These are phyloP conservation scores for Homarus gammarus DNA, from an alignment of 2,888 invertebrate species.

Conservation along the genomic window DNA sequence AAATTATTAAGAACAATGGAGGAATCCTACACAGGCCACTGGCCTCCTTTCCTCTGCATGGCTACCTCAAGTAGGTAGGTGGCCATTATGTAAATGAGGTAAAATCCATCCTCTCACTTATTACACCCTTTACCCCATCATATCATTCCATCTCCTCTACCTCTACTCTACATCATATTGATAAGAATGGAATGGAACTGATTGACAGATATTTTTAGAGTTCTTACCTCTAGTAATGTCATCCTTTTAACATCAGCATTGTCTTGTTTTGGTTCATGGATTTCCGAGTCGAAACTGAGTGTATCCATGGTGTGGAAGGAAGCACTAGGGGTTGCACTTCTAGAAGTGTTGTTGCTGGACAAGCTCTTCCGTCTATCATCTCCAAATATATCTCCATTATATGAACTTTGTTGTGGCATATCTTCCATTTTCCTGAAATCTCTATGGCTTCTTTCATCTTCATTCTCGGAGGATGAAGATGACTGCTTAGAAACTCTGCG, in stretches of 20 bases:
- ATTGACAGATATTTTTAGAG: background rate
- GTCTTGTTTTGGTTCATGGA: slow-evolving; percentile 39
- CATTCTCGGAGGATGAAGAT: slow-evolving; percentile 45
- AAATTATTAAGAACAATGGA: too few relatives aligned
- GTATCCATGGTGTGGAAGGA: slow-evolving; percentile 5
- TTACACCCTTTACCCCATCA: too few relatives aligned
- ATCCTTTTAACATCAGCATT: slow-evolving; percentile 31
- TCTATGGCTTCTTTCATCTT: background rate
- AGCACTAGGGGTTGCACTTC: slow-evolving; percentile 26
- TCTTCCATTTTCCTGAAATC: slow-evolving; percentile 16
- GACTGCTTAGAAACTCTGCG: slow-evolving; percentile 13
- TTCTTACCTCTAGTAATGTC: slow-evolving; percentile 58
- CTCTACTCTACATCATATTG: background rate
- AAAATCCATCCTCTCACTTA: too few relatives aligned
- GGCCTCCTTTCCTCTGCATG: too few relatives aligned
- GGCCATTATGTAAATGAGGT: too few relatives aligned
- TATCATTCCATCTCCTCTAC: too few relatives aligned
- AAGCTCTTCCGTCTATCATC: background rate
- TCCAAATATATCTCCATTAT: slow-evolving; percentile 23
- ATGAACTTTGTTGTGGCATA: slow-evolving; percentile 34
- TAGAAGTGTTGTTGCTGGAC: slow-evolving; percentile 31
- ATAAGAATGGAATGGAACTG: background rate
- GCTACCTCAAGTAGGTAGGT: too few relatives aligned
- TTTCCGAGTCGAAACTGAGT: background rate
- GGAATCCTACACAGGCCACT: too few relatives aligned